Conservation (phyloP, 2,113 vertebrate genomes). For the Megalops atlanticus region DNA sequence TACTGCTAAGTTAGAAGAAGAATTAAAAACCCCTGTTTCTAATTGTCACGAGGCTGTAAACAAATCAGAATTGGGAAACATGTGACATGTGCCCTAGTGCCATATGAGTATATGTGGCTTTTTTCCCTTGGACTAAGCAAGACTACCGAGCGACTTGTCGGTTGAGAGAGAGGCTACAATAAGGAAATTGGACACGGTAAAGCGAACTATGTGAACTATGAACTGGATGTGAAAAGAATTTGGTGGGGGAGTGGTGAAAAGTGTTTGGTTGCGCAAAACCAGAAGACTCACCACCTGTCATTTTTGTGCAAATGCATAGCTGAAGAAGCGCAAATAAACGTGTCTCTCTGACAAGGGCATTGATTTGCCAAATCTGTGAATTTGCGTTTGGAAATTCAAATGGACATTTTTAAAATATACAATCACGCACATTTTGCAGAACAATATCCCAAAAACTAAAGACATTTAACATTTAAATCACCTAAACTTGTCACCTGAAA, state of each 20-base stretch:
- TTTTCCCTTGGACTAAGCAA: background rate
- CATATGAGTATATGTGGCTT: background rate
- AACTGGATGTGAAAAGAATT: constrained; percentile 42
- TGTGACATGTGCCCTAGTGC: background rate
- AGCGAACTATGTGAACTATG: constrained; percentile 59
- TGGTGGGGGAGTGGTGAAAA: too few species aligned
- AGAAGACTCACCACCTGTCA: background rate
- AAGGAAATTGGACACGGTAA: background rate
- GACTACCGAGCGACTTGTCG: background rate
- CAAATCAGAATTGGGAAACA: background rate
- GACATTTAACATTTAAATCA: background rate
- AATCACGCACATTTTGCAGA: too few species aligned
- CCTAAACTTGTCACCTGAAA: too few species aligned
- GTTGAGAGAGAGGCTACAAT: background rate
- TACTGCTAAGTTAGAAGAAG: background rate
- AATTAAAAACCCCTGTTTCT: background rate
- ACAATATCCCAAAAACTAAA: too few species aligned
- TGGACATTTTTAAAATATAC: too few species aligned
- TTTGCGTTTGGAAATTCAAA: too few species aligned
- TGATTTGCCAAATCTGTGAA: too few species aligned
- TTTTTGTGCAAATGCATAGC: background rate
- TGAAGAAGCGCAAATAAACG: background rate
- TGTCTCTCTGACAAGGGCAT: too few species aligned
- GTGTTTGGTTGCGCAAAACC: background rate
- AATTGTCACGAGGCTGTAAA: background rate